Base-by-base conservation (phyloP, 64 coral and sea anemone genomes). In the Montipora foliosa region DNA sequence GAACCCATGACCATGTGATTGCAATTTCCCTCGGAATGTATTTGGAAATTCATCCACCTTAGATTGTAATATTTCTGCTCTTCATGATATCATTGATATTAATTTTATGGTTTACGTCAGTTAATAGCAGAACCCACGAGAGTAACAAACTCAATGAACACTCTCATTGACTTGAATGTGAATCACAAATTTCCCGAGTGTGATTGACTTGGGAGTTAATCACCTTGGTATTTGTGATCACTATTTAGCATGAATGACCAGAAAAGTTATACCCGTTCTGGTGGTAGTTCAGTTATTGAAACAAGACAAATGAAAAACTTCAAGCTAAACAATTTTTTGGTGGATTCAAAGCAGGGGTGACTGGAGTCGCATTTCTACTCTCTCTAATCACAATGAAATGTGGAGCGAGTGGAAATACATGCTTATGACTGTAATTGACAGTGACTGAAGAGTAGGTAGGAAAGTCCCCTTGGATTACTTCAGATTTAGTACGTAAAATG, bases 381-480 rank as follows among this genome's bases (percentile, higher is more conserved):
- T 69, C 67, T 69, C 67, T 69, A 69, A 69, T 69, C 14, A 5
- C 67, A 69, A 69, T 21, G 67, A 70, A 70, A 70, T 19, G 67
- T 70, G 67, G 67, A 70, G n/a, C 15, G 67, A 70, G 67, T 17
- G 67, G n/a, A 70, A 16, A 70, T 5, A 70, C 67, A 17, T n/a
- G 67, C 67, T 17, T 17, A 55, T 55, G 52, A 55, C 52, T 55
- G 52, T 55, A 55, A 55, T 55, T 55, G 52, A 55, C 52, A 2
- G 10, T 7, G 6, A 55, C 2, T 55, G n/a, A 70, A 70, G 0
- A 81, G 14, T 81, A 57, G 79, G 48, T 16, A 55, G 52, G 48
- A 81, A 81, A 50, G 19, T 81, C 47, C 55, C 4, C 79, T 21
- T 81, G 47, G 79, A 81, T 46, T 49, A 81, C 78, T 7, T 20